These are phyloP conservation scores for Callipepla californica DNA, from an alignment of 2,113 vertebrate species.

Conservation along the genomic window DNA sequence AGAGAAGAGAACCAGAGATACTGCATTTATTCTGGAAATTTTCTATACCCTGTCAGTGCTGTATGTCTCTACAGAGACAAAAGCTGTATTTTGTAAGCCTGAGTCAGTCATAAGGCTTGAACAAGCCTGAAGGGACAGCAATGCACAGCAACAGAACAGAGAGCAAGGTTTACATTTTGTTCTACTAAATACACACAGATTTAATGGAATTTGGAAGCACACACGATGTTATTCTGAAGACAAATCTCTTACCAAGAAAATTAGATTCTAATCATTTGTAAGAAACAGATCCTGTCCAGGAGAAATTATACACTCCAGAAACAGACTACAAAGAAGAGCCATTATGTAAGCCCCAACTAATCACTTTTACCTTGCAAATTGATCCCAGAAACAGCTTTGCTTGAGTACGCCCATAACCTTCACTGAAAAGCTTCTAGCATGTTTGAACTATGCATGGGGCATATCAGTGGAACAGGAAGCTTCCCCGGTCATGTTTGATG, in stretches of 20 bases:
- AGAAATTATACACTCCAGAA: background rate
- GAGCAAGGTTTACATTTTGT: background rate
- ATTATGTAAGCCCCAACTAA: background rate
- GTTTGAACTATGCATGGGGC: background rate
- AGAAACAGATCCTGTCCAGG: background rate
- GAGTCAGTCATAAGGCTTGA: background rate
- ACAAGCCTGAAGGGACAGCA: background rate
- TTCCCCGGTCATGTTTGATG: background rate
- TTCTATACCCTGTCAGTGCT: background rate
- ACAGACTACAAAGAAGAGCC: background rate
- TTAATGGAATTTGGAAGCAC: background rate
- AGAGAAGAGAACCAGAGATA: background rate
- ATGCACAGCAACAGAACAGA: background rate
- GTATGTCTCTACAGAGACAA: background rate
- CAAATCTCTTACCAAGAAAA: background rate
- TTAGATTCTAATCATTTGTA: background rate
- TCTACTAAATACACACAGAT: background rate
- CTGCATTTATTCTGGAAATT: background rate
- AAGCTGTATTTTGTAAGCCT: background rate
- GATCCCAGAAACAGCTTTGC: background rate
- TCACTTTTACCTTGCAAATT: background rate
- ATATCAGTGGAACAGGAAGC: background rate
- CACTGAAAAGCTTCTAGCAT: background rate
- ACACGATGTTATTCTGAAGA: background rate
- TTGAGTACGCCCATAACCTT: background rate